Base-by-base conservation (phyloP, 53 echinoderm and acorn worm species). In the Pentamera pediparva region DNA sequence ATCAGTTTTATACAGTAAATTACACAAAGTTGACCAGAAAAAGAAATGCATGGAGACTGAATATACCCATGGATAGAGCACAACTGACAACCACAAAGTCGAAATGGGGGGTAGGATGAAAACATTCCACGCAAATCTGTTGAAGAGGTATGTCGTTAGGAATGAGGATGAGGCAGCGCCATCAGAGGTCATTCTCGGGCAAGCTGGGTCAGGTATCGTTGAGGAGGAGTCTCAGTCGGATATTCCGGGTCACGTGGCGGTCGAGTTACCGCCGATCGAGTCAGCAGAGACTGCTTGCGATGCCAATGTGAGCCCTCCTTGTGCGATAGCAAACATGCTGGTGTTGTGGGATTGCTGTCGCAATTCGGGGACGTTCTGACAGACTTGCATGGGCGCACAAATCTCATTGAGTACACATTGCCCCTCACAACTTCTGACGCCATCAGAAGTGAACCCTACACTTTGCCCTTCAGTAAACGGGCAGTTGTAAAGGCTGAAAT, bases 41-140 rank as follows among this genome's bases (percentile, higher is more conserved):
- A n/a, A n/a, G n/a, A n/a, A n/a, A n/a, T n/a, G n/a, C n/a, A n/a
- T n/a, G n/a, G n/a, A n/a, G n/a, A n/a, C n/a, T n/a, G n/a, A n/a
- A n/a, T n/a, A n/a, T n/a, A n/a, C n/a, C n/a, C n/a, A n/a, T n/a
- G n/a, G n/a, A n/a, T n/a, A n/a, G n/a, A n/a, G n/a, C n/a, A n/a
- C n/a, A n/a, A n/a, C n/a, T n/a, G n/a, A n/a, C n/a, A n/a, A 81
- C 19, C 74, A 81, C 49, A 41, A 43, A 20, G 11, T 81, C 12
- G 37, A 73, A 9, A 52, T 81, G 17, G 35, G 51, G 11, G 74
- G 70, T 0, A 74, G 62, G 18, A 20, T 11, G 10, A 81, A 81
- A 22, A 74, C 74, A 5, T 81, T 59, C 51, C 72, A 80, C 29
- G 73, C 73, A 39, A 80, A 80, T 25, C 49, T 80, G 8, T 22